Evolutionary conservation across 2,888 invertebrate species (phyloP).

Genomic region (Exocentrus adspersus): DNA sequence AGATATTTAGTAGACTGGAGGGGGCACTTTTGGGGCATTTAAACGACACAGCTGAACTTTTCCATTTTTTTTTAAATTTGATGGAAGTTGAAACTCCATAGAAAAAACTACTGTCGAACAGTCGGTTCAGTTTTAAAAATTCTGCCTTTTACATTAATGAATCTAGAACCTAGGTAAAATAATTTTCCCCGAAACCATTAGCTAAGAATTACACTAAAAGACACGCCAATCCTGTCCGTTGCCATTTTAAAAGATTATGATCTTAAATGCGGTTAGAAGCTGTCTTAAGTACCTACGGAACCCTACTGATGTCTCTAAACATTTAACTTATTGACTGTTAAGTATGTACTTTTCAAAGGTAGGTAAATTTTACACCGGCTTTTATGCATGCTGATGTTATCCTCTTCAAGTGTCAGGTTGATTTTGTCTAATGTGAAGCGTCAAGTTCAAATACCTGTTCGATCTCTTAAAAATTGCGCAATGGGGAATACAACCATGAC

Average conservation of each 20-base stretch:
- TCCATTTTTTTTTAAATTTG: slow-evolving; percentile 20
- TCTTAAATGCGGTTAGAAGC: slow-evolving; percentile 52
- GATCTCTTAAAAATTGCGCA: too few relatives aligned
- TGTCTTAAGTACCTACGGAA: slow-evolving; percentile 53
- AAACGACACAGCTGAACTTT: too few relatives aligned
- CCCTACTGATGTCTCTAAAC: slow-evolving; percentile 35
- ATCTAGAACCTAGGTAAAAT: slow-evolving; percentile 1
- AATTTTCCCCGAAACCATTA: slow-evolving; percentile 47
- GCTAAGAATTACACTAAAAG: slow-evolving; percentile 33
- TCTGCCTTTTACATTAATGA: background rate
- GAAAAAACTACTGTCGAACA: too few relatives aligned
- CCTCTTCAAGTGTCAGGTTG: slow-evolving; percentile 16
- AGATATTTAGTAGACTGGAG: too few relatives aligned
- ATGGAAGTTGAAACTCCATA: too few relatives aligned
- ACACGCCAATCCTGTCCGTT: slow-evolving; percentile 26
- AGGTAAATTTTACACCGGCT: slow-evolving; percentile 52
- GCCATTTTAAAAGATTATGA: slow-evolving; percentile 49
- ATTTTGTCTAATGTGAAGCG: too few relatives aligned
- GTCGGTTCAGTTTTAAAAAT: background rate
- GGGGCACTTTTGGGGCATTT: too few relatives aligned
- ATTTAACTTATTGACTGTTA: slow-evolving; percentile 47
- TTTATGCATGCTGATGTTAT: background rate
- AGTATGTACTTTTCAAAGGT: slow-evolving; percentile 48
- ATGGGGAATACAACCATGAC: too few relatives aligned
- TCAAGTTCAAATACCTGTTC: too few relatives aligned